Evolutionary conservation across 1,140 invertebrate species (phyloP).

Genomic region (Drosophila bocqueti): DNA sequence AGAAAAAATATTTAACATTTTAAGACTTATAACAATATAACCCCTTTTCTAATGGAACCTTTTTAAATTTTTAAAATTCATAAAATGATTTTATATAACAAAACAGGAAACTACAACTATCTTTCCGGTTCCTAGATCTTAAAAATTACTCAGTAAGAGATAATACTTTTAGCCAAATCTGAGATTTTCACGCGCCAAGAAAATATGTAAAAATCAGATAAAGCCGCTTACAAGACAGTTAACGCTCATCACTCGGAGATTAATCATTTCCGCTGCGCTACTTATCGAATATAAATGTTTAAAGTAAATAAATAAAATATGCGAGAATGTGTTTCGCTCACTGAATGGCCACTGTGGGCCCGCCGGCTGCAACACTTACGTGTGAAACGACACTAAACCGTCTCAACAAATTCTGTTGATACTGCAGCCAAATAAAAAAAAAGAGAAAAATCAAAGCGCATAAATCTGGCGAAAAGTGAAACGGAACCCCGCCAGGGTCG

Average conservation of each 20-base stretch:
- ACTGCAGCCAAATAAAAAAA: conserved; percentile 26
- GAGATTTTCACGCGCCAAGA: neutral
- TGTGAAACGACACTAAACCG: conserved; percentile 76
- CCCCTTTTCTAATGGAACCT: neutral
- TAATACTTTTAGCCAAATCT: neutral
- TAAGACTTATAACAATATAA: neutral
- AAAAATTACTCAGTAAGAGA: neutral
- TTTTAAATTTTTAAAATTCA: neutral
- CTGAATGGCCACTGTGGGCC: conserved; percentile 32
- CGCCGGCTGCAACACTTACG: conserved; percentile 48
- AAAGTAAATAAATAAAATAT: conserved; percentile 3
- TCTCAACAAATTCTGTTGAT: conserved; percentile 52
- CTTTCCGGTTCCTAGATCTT: neutral
- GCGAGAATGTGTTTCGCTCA: conserved; percentile 21
- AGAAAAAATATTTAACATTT: neutral
- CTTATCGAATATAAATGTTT: conserved; percentile 4
- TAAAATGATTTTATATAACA: too few species aligned
- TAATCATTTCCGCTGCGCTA: conserved; percentile 15
- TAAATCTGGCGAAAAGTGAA: conserved; percentile 69
- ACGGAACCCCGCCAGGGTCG: conserved; percentile 74
- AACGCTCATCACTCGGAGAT: neutral
- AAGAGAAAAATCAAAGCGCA: conserved; percentile 30
- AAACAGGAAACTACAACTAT: neutral
- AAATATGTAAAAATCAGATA: conserved; percentile 2
- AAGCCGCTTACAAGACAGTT: neutral